Evolutionary conservation across 2,888 invertebrate species (phyloP).

Genomic region (Drosophila kambysellisi): DNA sequence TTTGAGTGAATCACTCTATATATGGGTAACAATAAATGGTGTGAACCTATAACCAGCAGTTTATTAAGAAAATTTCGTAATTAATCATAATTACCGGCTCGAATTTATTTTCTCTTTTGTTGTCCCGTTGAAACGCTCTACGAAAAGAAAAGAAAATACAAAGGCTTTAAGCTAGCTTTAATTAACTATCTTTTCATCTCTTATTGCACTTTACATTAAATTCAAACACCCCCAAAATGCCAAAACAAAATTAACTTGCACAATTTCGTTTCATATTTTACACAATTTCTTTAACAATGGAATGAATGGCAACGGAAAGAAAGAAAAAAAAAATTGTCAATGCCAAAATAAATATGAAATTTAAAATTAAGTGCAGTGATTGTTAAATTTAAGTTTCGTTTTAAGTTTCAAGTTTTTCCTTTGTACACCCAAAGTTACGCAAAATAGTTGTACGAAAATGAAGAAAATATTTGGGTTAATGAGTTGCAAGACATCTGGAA

Average conservation of each 20-base stretch:
- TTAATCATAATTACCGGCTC: conserved; percentile 63
- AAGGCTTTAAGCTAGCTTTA: conserved; percentile 44
- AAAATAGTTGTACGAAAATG: conserved; percentile 7
- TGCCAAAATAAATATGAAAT: conserved; percentile 64
- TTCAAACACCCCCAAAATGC: conserved; percentile 32
- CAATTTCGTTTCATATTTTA: conserved; percentile 49
- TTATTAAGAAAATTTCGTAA: conserved; percentile 31
- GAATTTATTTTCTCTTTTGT: conserved; percentile 36
- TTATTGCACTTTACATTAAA: conserved; percentile 30
- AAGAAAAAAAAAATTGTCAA: conserved; percentile 57
- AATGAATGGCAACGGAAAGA: neutral
- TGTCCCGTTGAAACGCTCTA: conserved; percentile 42
- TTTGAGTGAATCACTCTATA: conserved; percentile 45
- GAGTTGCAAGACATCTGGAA: conserved; percentile 11
- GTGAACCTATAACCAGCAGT: neutral
- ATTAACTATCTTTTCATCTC: conserved; percentile 44
- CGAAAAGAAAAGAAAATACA: conserved; percentile 13
- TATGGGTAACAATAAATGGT: neutral
- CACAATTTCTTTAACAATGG: conserved; percentile 69
- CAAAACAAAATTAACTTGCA: conserved; percentile 41
- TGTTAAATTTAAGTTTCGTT: conserved; percentile 47
- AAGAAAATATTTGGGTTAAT: conserved; percentile 30
- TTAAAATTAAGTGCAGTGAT: conserved; percentile 68
- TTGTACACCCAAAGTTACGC: conserved; percentile 37
- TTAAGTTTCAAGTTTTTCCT: conserved; percentile 40